phyloP scores from a whole-genome alignment of 2,888 invertebrate species.

The Aquatica leii region DNA sequence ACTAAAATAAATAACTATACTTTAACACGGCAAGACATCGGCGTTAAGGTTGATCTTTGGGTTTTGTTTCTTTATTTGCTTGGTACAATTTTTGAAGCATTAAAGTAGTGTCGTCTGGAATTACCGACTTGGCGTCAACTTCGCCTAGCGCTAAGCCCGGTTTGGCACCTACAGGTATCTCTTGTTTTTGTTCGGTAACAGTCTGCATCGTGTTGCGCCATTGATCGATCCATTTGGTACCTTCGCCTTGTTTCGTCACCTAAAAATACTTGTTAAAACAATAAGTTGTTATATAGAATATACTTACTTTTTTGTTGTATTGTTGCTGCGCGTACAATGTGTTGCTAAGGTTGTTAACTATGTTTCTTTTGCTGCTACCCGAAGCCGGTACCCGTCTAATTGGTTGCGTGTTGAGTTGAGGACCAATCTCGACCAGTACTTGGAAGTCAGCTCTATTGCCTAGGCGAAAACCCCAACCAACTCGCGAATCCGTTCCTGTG shows the following conservation, averaged over 20 bases:
- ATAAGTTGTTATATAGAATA: not conserved
- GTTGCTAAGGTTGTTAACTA: constrained; percentile 54
- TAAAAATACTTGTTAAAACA: not conserved
- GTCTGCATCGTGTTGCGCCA: constrained; percentile 64
- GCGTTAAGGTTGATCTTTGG: constrained; percentile 8
- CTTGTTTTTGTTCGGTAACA: not conserved
- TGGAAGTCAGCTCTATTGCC: constrained; percentile 85
- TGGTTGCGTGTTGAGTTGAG: constrained; percentile 76
- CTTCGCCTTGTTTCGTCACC: constrained; percentile 56
- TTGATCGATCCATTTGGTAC: constrained; percentile 66
- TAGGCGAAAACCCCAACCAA: constrained; percentile 80
- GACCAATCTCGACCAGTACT: constrained; percentile 77
- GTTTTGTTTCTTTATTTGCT: constrained; percentile 6
- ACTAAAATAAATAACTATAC: constrained; percentile 7
- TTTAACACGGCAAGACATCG: constrained; percentile 7
- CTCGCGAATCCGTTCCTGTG: constrained; percentile 78
- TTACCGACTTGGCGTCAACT: constrained; percentile 59
- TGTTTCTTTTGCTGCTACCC: constrained; percentile 61
- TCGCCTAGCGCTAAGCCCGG: constrained; percentile 57
- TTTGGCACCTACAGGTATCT: constrained; percentile 31
- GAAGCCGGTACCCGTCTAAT: constrained; percentile 58
- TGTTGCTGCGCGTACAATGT: constrained; percentile 57
- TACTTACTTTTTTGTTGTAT: constrained; percentile 54
- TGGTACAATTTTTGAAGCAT: constrained; percentile 37
- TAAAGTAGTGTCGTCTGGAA: constrained; percentile 47